Percentiles rank a stretch among this genome's conserved stretches.
Evolutionary conservation across 2,113 vertebrate genomes (phyloP).

Genomic region (Apteryx owenii): DNA sequence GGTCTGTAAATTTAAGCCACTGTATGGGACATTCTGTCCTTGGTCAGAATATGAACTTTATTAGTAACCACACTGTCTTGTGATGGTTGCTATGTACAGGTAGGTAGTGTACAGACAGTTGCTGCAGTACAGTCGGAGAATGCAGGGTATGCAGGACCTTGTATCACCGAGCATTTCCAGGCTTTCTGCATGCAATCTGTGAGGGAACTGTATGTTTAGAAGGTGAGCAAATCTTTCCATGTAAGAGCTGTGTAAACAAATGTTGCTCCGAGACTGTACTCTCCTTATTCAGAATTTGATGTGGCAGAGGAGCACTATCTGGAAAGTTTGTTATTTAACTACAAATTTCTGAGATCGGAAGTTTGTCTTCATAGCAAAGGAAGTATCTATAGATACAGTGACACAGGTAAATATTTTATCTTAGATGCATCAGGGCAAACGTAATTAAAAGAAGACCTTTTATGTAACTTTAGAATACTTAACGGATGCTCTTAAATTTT

Average conservation of each 20-base stretch:
- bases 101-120: background rate
- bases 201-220: rapidly evolving
- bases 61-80: background rate
- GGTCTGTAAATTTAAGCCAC: background rate
- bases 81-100: background rate
- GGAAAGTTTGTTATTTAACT: background rate
- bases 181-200: background rate
- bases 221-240: background rate
- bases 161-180: background rate
- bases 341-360: background rate
- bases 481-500: background rate
- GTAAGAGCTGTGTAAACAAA: background rate
- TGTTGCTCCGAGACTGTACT: background rate
- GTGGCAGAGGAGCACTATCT: background rate
- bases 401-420: background rate
- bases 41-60: background rate
- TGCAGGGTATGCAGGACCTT: background rate
- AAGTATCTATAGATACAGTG: background rate
- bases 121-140: background rate
- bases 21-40: background rate
- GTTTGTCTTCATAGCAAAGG: background rate
- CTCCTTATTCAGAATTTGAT: background rate
- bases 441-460: background rate
- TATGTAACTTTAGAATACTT: background rate
- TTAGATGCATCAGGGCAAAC: background rate